These are phyloP conservation scores for Gonatopus flavifemur DNA, from an alignment of 1,140 invertebrate genomes.

Conservation along the genomic window DNA sequence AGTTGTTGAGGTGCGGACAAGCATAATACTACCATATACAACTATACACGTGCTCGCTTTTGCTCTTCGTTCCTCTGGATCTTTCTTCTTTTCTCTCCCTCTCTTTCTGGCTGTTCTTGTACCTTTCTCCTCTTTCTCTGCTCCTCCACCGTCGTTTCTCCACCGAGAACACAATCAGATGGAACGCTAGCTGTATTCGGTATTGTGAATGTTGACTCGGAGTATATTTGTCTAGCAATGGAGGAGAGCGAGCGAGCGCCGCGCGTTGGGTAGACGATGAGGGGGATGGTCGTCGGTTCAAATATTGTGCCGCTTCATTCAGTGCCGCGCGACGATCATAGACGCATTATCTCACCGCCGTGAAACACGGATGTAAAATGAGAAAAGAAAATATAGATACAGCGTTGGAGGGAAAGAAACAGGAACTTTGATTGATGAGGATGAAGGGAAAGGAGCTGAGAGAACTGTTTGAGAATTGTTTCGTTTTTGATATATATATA, in stretches of 20 bases:
- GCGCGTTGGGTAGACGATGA: constrained; percentile 8
- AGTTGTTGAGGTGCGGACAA: too few species aligned
- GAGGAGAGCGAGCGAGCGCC: constrained; percentile 34
- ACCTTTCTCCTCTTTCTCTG: background rate
- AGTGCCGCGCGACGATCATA: constrained; percentile 39
- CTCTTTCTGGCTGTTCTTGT: background rate
- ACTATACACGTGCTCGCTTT: too few species aligned
- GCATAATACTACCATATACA: too few species aligned
- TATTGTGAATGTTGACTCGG: constrained; percentile 56
- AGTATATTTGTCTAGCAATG: constrained; percentile 57
- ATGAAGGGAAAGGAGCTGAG: too few species aligned
- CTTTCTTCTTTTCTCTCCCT: background rate
- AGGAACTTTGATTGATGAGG: too few species aligned
- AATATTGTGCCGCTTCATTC: constrained; percentile 44
- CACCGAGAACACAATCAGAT: constrained; percentile 18
- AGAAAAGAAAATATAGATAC: too few species aligned
- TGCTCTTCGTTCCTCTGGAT: background rate
- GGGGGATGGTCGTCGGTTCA: constrained; percentile 32
- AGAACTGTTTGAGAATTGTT: too few species aligned
- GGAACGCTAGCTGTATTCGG: constrained; percentile 41
- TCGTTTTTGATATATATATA: too few species aligned
- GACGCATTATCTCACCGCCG: constrained; percentile 35
- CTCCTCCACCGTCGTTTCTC: constrained; percentile 3
- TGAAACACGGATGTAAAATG: constrained; percentile 12
- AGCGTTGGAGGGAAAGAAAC: too few species aligned